Evolutionary conservation across 2,797 vertebrate genomes (phyloP).

Genomic region (Sternarchorhynchus goeldii): DNA sequence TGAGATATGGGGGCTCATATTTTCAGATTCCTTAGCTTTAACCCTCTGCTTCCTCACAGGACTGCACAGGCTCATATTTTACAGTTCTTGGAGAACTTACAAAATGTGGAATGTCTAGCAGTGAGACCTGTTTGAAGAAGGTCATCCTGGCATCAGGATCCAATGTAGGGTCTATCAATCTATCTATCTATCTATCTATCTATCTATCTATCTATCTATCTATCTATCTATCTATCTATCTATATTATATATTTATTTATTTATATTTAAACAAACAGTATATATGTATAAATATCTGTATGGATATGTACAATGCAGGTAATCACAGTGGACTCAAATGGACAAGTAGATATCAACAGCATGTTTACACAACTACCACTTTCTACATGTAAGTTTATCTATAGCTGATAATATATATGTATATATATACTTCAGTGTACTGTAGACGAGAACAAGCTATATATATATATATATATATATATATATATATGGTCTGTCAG

Average conservation of each 20-base stretch:
- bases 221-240: background rate
- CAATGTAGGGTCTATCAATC: slow-evolving; percentile 57
- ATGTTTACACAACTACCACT: slow-evolving; percentile 69
- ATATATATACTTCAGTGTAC: too few relatives aligned
- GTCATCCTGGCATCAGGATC: slow-evolving; percentile 64
- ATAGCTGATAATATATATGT: too few relatives aligned
- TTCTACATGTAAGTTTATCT: slow-evolving; percentile 65
- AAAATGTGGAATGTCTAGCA: slow-evolving; percentile 75
- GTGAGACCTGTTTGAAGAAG: slow-evolving; percentile 77
- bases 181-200: slow-evolving; percentile 57
- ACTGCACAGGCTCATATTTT: slow-evolving; percentile 64
- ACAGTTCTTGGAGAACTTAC: slow-evolving; percentile 78
- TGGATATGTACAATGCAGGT: slow-evolving; percentile 55
- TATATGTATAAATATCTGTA: background rate
- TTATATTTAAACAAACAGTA: background rate
- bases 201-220: background rate
- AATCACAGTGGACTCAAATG: slow-evolving; percentile 62
- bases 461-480: too few relatives aligned
- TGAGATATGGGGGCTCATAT: too few relatives aligned
- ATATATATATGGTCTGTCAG: background rate
- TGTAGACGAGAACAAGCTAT: too few relatives aligned
- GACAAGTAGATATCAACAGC: slow-evolving; percentile 71
- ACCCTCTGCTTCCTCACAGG: slow-evolving; percentile 51
- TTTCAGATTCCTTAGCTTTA: background rate
- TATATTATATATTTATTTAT: too few relatives aligned